Evolutionary conservation across 2,113 vertebrate species (phyloP), one percentile per base, ranked within the genome.

Genomic region (Prunella himalayana): DNA sequence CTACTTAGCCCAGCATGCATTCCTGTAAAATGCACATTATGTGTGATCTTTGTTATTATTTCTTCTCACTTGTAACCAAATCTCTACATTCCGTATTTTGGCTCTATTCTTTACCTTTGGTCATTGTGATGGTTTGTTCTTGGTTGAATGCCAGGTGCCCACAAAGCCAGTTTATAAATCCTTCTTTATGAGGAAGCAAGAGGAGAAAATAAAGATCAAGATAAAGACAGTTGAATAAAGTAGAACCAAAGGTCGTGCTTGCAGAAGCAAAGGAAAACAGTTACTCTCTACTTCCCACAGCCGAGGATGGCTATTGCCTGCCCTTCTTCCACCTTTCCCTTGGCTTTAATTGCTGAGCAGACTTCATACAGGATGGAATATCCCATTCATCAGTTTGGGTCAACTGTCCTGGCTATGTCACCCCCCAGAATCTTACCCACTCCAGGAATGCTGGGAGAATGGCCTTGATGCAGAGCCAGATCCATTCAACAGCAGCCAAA

Each of bases 301-400:
- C 10, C 33, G 37, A 31, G 35, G 22, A 50, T 20, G 22, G 3
- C 25, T 30, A 41, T 30, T 13, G 1, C 4, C 23, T 0, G 0
- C 19, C 6, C 13, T n/a, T 73, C 37, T 13, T 51, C 13, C 14
- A 30, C 13, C 4, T 21, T 60, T 66, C 15, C 13, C 8, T 45
- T 24, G 39, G 13, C 7, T 66, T 59, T 45, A 39, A 19, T 21
- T 45, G 23, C 28, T 59, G 11, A 66, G 7, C 15, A 45, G 44
- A 21, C 6, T 17, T 44, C 37, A 44, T 13, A 33, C 3, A 50
- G 22, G 21, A n/a, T n/a, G 23, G 28, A 66, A 45, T 59, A n/a
- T 30, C 19, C 10, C 28, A 39, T 51, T 51, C 15, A n/a, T 51
- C 27, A 21, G 6, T 45, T 14, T 39, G 19, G 7, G 5, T 45